Conservation (phyloP, 2,113 vertebrate species). For the Anolis sagrei region DNA sequence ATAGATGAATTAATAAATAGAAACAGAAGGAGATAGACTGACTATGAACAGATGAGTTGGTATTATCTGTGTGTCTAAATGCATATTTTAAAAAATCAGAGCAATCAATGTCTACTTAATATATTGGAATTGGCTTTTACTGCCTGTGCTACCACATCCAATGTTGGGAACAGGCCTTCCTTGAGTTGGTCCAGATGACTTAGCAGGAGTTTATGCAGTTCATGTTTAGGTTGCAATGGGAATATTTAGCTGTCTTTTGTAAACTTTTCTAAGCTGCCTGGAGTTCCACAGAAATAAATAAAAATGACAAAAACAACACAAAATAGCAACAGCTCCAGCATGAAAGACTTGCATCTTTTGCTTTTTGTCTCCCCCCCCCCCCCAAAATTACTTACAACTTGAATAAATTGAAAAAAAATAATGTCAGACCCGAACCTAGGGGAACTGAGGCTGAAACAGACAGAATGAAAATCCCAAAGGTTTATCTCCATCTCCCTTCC, state of each 20-base stretch:
- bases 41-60: not conserved
- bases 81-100: not conserved
- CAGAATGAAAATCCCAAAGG: constrained; percentile 58
- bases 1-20: not conserved
- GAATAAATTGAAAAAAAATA: not conserved
- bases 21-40: not conserved
- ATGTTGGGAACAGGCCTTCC: not conserved
- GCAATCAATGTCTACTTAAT: not conserved
- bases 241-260: too few species aligned
- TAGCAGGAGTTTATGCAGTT: not conserved
- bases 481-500: constrained; percentile 46
- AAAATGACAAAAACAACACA: too few species aligned
- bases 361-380: not conserved
- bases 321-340: too few species aligned
- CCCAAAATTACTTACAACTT: too few species aligned
- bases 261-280: too few species aligned
- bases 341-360: too few species aligned
- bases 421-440: not conserved
- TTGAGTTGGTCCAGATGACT: not conserved
- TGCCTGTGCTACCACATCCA: not conserved
- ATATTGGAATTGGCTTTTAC: not conserved
- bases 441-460: constrained; percentile 57
- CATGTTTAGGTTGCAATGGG: too few species aligned
- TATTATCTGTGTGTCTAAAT: too few species aligned
- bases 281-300: too few species aligned